phyloP scores from a whole-genome alignment of 2,113 vertebrate species.

The Rhabdornis inornatus region DNA sequence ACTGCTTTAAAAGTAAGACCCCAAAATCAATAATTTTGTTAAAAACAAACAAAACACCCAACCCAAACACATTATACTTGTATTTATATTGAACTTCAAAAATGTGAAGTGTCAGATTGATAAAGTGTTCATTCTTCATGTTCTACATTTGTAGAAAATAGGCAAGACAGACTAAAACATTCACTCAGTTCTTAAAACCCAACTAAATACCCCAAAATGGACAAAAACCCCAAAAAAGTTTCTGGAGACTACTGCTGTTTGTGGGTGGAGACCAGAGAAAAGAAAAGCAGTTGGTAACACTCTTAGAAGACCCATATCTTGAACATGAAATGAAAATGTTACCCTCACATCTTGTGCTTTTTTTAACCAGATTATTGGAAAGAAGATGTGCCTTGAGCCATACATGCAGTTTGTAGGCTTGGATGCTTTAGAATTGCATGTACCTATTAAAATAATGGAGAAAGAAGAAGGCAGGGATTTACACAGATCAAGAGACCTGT shows the following conservation, averaged over 20 bases:
- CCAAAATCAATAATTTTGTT: background rate
- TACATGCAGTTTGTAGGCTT: background rate
- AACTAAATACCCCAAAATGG: background rate
- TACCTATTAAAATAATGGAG: background rate
- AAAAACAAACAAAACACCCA: too few species aligned
- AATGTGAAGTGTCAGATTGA: background rate
- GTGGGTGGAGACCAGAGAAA: background rate
- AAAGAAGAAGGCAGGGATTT: background rate
- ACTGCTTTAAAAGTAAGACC: background rate
- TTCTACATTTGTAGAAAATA: background rate
- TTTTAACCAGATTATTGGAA: background rate
- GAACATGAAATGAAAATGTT: background rate
- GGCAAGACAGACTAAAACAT: background rate
- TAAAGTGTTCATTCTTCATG: background rate
- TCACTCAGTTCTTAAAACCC: background rate
- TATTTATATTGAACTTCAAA: background rate
- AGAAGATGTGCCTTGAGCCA: background rate
- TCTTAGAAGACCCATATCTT: background rate
- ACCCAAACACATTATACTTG: background rate
- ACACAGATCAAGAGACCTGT: background rate
- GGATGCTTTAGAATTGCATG: background rate
- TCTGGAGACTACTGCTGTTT: background rate
- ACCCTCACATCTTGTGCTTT: background rate
- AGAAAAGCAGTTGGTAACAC: background rate
- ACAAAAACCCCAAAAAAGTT: background rate